Evolutionary conservation across 2,888 invertebrate species (phyloP).

Genomic region (Aromia moschata): DNA sequence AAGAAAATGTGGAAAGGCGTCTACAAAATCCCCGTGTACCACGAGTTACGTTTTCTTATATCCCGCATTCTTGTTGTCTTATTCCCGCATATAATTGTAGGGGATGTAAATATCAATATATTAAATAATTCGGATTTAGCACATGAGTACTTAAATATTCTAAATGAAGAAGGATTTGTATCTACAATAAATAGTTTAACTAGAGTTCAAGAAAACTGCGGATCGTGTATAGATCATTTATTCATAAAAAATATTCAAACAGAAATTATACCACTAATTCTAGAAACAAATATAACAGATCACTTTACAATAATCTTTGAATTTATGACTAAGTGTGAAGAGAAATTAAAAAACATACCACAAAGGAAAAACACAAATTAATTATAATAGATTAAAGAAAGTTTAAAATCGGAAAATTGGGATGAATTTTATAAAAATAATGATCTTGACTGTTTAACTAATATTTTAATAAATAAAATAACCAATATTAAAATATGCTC

Average conservation of each 20-base stretch:
- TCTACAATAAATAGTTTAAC: neutral
- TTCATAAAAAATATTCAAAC: neutral
- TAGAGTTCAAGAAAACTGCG: neutral
- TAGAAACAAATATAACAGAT: neutral
- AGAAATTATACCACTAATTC: neutral
- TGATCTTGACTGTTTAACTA: no score
- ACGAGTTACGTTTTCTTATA: no score
- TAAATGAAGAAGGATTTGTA: neutral
- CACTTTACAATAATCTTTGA: neutral
- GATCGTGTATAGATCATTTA: neutral
- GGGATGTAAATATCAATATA: neutral
- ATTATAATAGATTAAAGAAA: neutral
- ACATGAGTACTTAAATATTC: neutral
- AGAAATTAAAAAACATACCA: neutral
- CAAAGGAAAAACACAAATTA: neutral
- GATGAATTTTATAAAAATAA: no score
- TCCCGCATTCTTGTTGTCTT: no score
- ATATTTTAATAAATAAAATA: no score
- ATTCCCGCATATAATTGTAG: neutral
- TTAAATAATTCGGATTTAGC: neutral
- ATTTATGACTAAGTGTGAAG: neutral
- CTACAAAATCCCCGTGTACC: no score
- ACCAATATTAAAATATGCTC: no score
- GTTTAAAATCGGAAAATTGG: neutral
- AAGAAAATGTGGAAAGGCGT: no score